Evolutionary conservation across 37 sponge, comb jelly and placozoan genomes (phyloP).

Genomic region (Ephydatia muelleri): DNA sequence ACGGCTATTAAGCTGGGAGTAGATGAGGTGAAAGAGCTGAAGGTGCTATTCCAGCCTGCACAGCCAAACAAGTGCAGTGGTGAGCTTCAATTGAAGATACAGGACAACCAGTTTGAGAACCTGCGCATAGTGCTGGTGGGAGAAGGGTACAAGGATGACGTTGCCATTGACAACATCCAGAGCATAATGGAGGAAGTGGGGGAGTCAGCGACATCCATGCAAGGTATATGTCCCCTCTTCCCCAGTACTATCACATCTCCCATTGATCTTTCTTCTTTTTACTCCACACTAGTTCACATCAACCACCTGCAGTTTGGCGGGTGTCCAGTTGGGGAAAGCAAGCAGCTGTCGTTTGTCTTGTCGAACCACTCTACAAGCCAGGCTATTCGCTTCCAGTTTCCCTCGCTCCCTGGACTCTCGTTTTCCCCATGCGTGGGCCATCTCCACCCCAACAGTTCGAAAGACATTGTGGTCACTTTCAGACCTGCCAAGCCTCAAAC

Average conservation of each 20-base stretch:
- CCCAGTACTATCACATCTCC: neutral
- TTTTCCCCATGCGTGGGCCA: constrained; percentile 88
- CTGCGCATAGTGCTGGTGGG: constrained; percentile 76
- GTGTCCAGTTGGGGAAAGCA: constrained; percentile 71
- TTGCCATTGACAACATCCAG: constrained; percentile 72
- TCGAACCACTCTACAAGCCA: constrained; percentile 75
- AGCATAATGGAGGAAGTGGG: constrained; percentile 12
- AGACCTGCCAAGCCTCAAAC: constrained; percentile 54
- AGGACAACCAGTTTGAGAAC: constrained; percentile 93
- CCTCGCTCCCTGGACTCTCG: constrained; percentile 41
- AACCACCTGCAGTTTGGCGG: constrained; percentile 86
- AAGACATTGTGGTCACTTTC: constrained; percentile 86
- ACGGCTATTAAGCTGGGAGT: constrained; percentile 44
- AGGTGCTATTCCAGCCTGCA: constrained; percentile 61
- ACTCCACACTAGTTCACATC: constrained; percentile 35
- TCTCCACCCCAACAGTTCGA: constrained; percentile 80
- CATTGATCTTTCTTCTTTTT: neutral
- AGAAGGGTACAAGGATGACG: constrained; percentile 88
- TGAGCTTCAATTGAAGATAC: constrained; percentile 43
- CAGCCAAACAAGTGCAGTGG: constrained; percentile 37
- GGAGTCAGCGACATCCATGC: neutral
- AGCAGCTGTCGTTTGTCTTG: constrained; percentile 87
- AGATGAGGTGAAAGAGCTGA: constrained; percentile 40
- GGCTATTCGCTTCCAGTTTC: constrained; percentile 74
- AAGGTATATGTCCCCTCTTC: neutral